Evolutionary conservation across 2,113 vertebrate genomes (phyloP).

Genomic region (Plecotus auritus): DNA sequence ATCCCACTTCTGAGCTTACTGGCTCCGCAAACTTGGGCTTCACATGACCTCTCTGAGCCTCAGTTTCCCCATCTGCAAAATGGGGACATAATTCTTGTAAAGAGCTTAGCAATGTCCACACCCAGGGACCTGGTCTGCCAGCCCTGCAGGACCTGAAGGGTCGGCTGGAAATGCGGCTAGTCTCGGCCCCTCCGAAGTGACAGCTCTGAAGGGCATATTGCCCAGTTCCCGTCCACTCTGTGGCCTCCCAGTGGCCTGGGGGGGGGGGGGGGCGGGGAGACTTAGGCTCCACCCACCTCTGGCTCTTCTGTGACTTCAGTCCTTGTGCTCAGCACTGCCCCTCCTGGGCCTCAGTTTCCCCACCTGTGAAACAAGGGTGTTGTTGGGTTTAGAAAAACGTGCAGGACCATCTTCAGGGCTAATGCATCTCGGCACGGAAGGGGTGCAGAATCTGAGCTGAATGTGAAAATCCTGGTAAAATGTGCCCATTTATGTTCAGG

Average conservation of each 20-base stretch:
- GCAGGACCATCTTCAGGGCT: not conserved
- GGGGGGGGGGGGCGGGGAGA: not conserved
- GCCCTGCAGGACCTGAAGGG: not conserved
- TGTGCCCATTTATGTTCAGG: not conserved
- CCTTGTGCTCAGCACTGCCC: fast-evolving
- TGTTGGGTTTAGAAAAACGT: not conserved
- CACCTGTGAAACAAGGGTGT: not conserved
- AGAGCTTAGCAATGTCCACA: not conserved
- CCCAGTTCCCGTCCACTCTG: not conserved
- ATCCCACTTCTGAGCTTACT: not conserved
- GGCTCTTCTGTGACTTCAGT: not conserved
- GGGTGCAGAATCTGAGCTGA: not conserved
- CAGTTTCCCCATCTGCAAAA: not conserved
- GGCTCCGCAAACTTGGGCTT: not conserved
- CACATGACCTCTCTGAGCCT: not conserved
- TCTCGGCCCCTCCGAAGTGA: fast-evolving
- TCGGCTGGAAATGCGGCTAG: fast-evolving
- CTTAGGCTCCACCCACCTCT: not conserved
- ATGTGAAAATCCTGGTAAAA: not conserved
- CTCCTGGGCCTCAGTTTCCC: not conserved
- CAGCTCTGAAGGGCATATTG: fast-evolving
- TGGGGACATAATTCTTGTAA: not conserved
- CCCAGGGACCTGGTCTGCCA: too few relatives aligned
- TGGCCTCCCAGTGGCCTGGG: not conserved
- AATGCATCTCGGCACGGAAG: fast-evolving